Base-by-base conservation (phyloP, 2,797 vertebrate species). In the Taenioides sp. region DNA sequence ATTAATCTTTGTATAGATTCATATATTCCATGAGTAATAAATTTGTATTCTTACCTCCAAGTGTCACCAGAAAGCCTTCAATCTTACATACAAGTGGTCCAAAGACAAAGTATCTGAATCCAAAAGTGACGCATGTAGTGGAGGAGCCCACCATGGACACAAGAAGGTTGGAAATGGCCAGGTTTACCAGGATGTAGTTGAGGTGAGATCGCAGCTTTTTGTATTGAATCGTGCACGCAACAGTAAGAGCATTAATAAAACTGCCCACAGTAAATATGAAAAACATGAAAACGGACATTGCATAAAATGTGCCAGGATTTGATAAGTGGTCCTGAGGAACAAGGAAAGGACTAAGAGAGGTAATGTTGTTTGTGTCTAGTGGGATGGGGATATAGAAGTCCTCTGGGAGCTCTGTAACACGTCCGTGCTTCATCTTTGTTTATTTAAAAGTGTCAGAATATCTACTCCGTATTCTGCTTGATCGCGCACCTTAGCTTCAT, bases 321-420 rank as follows among this genome's bases (percentile, higher is more conserved):
- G 86, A 93, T 81, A 94, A 74, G 81, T 94, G 91, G 52, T 93
- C 91, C 69, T 94, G 93, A 7, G 94, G 91, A 22, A 94, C 86
- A 72, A 93, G 77, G 80, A 92, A 95, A 1, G 93, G 92, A 65
- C 92, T 94, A 16, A 94, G 65, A 1, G 87, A 74, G 2, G 92
- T 90, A 64, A 94, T 69, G 86, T 94, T 94, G 63, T 86, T 54
- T 3, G 87, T 88, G 0, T 94, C 92, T 84, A 94, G 61, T 4
- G 18, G 5, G 31, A 92, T 18, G 1, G 93, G 93, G 76, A 94
- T 92, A 83, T 73, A 94, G 84, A 95, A 94, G 18, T 94, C 90
- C 1, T 95, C 93, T 0, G 89, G 89, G 67, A 94, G 76, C 37
- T 94, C 83, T 25, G 66, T 69, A 10, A 10, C 65, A 16, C 37